These are phyloP conservation scores for Mormyrus hasselquistii DNA, from an alignment of 2,797 vertebrate genomes.

Conservation along the genomic window DNA sequence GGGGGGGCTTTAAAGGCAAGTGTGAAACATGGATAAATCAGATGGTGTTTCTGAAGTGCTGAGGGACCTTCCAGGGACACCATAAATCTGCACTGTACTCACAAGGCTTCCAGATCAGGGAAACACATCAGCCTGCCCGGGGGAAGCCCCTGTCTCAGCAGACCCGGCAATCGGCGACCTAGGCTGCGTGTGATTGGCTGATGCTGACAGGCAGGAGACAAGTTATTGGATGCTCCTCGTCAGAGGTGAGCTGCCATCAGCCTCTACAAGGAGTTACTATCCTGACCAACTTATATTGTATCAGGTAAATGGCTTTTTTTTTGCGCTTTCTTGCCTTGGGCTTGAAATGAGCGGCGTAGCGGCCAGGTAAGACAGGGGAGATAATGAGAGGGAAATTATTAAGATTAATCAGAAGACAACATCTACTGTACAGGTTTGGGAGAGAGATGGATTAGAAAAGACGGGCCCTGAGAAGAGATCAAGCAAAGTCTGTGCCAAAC, in stretches of 20 bases:
- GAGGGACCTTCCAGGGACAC: constrained; percentile 29
- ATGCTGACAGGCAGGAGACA: background rate
- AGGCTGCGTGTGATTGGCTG: background rate
- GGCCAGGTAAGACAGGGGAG: background rate
- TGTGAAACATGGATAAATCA: constrained; percentile 34
- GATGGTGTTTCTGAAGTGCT: constrained; percentile 28
- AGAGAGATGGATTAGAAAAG: constrained; percentile 18
- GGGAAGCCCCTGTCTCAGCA: background rate
- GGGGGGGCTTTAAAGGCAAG: constrained; percentile 24
- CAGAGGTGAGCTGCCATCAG: background rate
- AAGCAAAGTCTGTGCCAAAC: constrained; percentile 28
- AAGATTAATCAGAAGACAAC: background rate
- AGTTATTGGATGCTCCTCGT: constrained; percentile 2
- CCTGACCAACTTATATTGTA: background rate
- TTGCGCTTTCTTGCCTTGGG: background rate
- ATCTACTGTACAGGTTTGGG: constrained; percentile 15
- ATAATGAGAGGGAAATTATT: background rate
- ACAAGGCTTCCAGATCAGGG: constrained; percentile 25
- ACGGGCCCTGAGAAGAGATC: constrained; percentile 21
- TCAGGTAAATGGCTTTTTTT: background rate
- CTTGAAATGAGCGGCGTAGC: background rate
- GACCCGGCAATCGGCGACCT: constrained; percentile 2
- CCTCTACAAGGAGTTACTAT: background rate
- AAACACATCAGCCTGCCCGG: constrained; percentile 10
- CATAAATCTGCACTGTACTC: constrained; percentile 33